A percentile compares a stretch with the other conserved stretches of the same genome.
Conservation (phyloP, 2,113 vertebrate genomes). For the Chloropsis cyanopogon region DNA sequence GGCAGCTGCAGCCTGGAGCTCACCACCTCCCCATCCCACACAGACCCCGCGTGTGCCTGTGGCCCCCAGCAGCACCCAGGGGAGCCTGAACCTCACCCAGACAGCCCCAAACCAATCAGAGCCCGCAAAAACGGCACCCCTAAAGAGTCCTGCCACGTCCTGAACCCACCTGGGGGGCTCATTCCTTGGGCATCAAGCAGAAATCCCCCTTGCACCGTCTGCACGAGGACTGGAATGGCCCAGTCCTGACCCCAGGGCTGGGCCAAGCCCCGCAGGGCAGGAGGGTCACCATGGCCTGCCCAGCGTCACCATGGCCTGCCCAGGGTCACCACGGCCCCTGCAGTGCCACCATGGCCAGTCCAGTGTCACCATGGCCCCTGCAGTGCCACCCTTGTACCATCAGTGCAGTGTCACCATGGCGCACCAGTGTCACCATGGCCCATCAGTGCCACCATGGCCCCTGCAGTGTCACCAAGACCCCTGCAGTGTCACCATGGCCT, state of each 20-base stretch:
- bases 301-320: no score
- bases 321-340: no score
- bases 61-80: neutral
- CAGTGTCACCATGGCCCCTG: no score
- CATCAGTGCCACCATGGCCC: no score
- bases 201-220: neutral
- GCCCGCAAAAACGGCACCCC: neutral
- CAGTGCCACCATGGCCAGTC: no score
- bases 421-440: no score
- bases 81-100: neutral
- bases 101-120: neutral
- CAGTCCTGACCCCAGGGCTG: neutral
- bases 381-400: no score
- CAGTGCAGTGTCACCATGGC: no score
- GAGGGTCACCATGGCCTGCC: accelerated
- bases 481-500: no score
- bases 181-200: neutral
- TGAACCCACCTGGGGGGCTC: neutral
- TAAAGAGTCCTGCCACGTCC: neutral
- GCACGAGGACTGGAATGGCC: accelerated
- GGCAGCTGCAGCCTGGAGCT: neutral
- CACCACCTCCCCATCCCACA: neutral
- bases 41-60: accelerated
- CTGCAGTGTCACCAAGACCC: no score
- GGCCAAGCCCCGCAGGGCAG: no score